Base-by-base conservation (phyloP, 2,888 invertebrate species). In the Tiphia femorata region DNA sequence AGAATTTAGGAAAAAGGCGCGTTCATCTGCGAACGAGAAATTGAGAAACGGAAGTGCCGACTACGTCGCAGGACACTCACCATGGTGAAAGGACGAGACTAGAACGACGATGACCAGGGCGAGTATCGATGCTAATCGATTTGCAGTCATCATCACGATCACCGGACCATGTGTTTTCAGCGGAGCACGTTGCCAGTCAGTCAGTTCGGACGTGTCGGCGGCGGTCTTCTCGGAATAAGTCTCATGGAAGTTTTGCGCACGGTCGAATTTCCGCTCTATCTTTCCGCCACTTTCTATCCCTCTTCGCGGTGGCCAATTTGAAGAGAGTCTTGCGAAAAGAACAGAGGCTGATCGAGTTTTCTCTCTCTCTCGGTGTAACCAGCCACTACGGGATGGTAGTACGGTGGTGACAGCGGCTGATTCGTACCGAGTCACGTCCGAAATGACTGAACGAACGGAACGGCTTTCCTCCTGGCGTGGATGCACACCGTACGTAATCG, bases 161-260 rank as follows among this genome's bases (percentile, higher is more conserved):
- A 76, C 74, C 73, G 73, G 75, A 71, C 68, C 76, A 77, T 78
- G 76, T 75, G 76, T 68, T 69, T 65, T n/a, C n/a, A n/a, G n/a
- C n/a, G 38, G 49, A 41, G 40, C 20, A 53, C 52, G 51, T 47
- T 56, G 52, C 35, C 57, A 50, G 55, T 57, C 59, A 55, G 57
- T 69, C 63, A 62, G 54, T 59, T 54, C 64, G 65, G 57, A 55
- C 50, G 51, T 51, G 46, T 53, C 30, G 40, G 14, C 59, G 51
- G 50, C 57, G 57, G 50, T 54, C 51, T 38, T 38, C 49, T 57
- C 52, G 62, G 60, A 59, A 53, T 55, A 49, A 58, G 19, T 2
- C 17, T 16, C 16, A 10, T 17, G 2, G 8, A 17, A 16, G 7
- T 16, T 8, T 6, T 14, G 16, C 1, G 17, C 17, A 16, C 17